Evolutionary conservation across 2,113 vertebrate genomes (phyloP), one percentile per base, ranked within the genome.

Genomic region (Scomber japonicus): DNA sequence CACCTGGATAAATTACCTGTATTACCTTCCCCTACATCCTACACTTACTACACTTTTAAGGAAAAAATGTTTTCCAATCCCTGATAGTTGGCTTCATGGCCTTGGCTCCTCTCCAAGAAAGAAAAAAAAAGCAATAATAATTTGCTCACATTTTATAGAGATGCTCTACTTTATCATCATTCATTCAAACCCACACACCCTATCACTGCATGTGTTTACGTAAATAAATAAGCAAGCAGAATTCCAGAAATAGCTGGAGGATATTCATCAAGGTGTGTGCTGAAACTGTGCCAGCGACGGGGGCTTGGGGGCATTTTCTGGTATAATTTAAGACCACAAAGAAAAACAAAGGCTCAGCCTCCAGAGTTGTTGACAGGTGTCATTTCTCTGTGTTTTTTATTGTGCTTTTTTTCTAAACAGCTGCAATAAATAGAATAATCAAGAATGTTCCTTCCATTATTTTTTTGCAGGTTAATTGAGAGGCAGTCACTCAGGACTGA

Each of bases 211-310:
- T 54, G 67, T 21, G 46, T 56, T 30, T 51, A 59, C 15, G 8
- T 63, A 19, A 77, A 53, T 70, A 81, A 72, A 80, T 68, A 65
- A 63, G 74, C 53, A 71, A 84, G 76, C 13, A 46, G 66, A 86
- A 81, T 82, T 67, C 70, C 64, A 56, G 46, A 75, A 79, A 72
- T 55, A 82, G 72, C 84, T 69, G 0, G 12, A 55, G 84, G 60
- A 68, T 75, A 75, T 91, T 89, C 64, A 87, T 87, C 72, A 63
- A 24, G 44, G 48, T 69, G 56, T 17, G 44, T 69, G 40, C 40
- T 60, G 46, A 79, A 76, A 53, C n/a, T 46, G 45, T 49, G 71
- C 30, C 80, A 45, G 69, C 1, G 44, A n/a, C 45, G 40, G n/a
- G 40, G 17, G 2, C 5, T 35, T 7, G 4, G 31, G 31, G 31